Base-by-base conservation (phyloP, 2,113 vertebrate genomes). In the Vidua macroura region DNA sequence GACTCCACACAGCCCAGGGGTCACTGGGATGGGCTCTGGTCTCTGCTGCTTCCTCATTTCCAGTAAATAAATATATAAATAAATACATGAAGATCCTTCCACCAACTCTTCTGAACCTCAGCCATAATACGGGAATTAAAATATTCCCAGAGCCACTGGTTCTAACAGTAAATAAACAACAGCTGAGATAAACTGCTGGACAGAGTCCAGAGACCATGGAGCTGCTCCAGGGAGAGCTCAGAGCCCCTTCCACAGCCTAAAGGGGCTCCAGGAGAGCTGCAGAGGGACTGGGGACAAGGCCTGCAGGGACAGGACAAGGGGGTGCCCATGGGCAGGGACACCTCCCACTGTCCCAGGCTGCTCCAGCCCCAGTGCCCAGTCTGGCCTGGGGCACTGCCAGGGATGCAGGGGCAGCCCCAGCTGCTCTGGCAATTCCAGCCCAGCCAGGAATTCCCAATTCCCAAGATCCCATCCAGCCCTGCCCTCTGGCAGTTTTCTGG, bases 101-200 rank as follows among this genome's bases (percentile, higher is more conserved):
- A 37, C 10, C 46, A 33, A 5, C 24, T 76, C 79, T 53, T 14
- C 39, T 31, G 63, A 46, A 39, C 37, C 35, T 68, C 53, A 56
- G 0, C 9, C 2, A 0, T 3, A 17, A 39, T 2, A 18, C 0
- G 15, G n/a, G 67, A 52, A 79, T 25, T 31, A 11, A 41, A 78
- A 63, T 9, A n/a, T 17, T 63, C 62, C 76, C 76, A 30, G 2
- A 39, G 83, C 33, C 46, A 23, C 56, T 6, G 37, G 15, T 2
- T 27, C 2, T 4, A 41, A 18, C 7, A 28, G 83, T 3, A 66
- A 78, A 85, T 11, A 66, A 72, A 68, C 23, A 39, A 23, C 11
- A 62, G 53, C 46, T 46, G 39, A 10, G 51, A 58, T 14, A 37
- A 67, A 75, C 39, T 59, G 44, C 77, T 75, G 86, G 28, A 16